Base-by-base conservation (phyloP, 2,113 vertebrate species). In the Alligator sinensis region DNA sequence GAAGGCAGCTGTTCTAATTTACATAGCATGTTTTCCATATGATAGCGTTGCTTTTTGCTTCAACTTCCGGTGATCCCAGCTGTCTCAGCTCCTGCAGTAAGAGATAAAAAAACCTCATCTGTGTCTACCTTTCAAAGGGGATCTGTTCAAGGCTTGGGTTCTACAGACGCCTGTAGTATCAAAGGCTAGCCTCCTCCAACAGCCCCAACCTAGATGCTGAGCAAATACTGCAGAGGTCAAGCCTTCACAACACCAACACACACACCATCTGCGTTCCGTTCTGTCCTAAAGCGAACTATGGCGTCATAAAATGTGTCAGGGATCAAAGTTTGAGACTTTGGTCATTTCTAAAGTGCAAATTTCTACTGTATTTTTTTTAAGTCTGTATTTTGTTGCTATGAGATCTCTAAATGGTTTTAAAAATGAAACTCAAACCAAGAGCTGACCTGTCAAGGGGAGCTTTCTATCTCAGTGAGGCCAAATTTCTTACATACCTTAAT, bases 191-290 rank as follows among this genome's bases (percentile, higher is more conserved):
- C 88, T 93, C 19, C 34, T 93, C 70, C 82, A 84, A 18, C 38
- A 94, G 95, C 94, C 84, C 90, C 90, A 96, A 93, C n/a, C 1
- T 24, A 34, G 9, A 30, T 30, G 88, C 85, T 93, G 90, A 88
- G 84, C 68, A 88, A 13, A 78, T 11, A 68, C 80, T 90, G 86
- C 4, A 10, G 82, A 83, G 68, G 27, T 17, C 63, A 81, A 82
- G 15, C 47, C 79, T 87, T 47, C 6, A 7, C 59, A 28, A 60
- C 76, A 77, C 59, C 83, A 88, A 64, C 19, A 5, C 74, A 34
- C 92, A 85, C 68, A 80, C 68, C 64, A 87, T 80, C 80, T 81
- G 4, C 0, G 0, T 30, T 88, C 93, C 78, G 78, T 66, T 94
- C 25, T 24, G 82, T 79, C 0, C 0, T 81, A 93, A 47, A 76